Evolutionary conservation across 1,140 invertebrate genomes (phyloP).

Genomic region (Sinella curviseta): DNA sequence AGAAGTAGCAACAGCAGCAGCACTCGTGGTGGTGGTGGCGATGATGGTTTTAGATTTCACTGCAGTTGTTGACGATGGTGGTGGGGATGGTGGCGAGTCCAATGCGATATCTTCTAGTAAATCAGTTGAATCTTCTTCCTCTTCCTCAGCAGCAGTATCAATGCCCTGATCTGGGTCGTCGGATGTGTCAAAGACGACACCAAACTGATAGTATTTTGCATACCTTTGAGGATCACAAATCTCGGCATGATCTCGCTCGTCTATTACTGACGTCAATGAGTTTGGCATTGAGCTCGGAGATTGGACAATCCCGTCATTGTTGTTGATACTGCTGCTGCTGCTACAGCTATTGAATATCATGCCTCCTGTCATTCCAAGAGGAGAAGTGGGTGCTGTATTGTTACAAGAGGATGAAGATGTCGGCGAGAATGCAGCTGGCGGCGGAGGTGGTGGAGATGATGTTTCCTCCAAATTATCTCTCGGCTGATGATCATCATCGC

Average conservation of each 20-base stretch:
- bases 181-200: conserved; percentile 41
- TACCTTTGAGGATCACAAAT: conserved; percentile 46
- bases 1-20: background rate
- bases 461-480: background rate
- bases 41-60: too few relatives aligned
- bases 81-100: background rate
- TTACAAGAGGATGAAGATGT: background rate
- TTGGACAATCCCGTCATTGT: background rate
- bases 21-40: background rate
- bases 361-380: background rate
- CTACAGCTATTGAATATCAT: background rate
- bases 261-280: background rate
- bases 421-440: background rate
- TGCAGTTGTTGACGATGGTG: background rate
- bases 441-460: background rate
- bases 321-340: background rate
- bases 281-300: background rate
- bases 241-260: conserved; percentile 22
- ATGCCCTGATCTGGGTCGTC: conserved; percentile 30
- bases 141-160: conserved; percentile 26
- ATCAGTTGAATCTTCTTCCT: background rate
- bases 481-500: too few relatives aligned
- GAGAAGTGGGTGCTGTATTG: background rate
- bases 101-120: conserved; percentile 9
- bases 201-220: conserved; percentile 49